Conservation (phyloP, 2,797 vertebrate genomes). For the Coranthus polyacanthus region DNA sequence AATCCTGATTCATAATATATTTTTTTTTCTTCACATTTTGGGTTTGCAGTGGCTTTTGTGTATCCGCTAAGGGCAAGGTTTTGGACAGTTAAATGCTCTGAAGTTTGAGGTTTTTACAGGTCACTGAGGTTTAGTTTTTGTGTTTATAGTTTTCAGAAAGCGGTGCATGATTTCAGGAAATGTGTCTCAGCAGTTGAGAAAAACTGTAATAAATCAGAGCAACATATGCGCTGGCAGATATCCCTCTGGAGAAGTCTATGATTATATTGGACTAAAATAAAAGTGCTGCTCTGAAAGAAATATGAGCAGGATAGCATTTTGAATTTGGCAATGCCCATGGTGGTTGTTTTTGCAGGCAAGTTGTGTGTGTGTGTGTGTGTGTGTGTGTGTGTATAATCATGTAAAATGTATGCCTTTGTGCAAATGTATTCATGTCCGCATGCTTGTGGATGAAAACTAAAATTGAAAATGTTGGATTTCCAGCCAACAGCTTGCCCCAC, state of each 20-base stretch:
- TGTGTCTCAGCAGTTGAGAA: constrained; percentile 20
- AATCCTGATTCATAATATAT: background rate
- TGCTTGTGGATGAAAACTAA: constrained; percentile 1
- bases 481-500: constrained; percentile 31
- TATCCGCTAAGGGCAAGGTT: background rate
- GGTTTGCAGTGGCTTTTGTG: background rate
- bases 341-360: background rate
- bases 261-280: constrained; percentile 26
- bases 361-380: background rate
- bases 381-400: background rate
- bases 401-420: background rate
- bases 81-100: background rate
- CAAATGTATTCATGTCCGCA: constrained; percentile 7
- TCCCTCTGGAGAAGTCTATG: constrained; percentile 22
- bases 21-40: background rate
- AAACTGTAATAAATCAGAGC: constrained; percentile 35
- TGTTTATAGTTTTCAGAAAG: background rate
- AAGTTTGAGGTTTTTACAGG: background rate
- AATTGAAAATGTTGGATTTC: constrained; percentile 12
- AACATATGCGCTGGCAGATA: constrained; percentile 36
- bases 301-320: constrained; percentile 8
- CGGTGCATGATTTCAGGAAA: constrained; percentile 14
- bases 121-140: background rate
- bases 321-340: background rate
- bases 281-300: constrained; percentile 11